These are phyloP conservation scores for Aeoliscus strigatus DNA, from an alignment of 2,797 vertebrate species.

Conservation along the genomic window DNA sequence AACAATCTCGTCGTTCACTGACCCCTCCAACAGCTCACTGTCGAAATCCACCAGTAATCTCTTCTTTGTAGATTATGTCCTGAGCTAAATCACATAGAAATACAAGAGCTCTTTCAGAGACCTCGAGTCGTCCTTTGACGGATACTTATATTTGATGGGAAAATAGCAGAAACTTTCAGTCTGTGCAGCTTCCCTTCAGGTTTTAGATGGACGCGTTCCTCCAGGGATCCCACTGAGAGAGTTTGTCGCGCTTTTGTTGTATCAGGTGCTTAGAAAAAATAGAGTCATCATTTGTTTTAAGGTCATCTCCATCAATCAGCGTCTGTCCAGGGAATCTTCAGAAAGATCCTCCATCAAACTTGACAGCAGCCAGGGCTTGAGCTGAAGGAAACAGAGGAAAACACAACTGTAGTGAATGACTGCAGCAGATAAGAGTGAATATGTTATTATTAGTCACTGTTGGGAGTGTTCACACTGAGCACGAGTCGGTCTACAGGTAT, in stretches of 20 bases:
- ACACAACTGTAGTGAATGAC: too few species aligned
- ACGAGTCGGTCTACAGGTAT: too few species aligned
- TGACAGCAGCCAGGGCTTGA: slow-evolving; percentile 81
- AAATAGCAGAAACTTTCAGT: slow-evolving; percentile 3
- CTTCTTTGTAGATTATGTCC: slow-evolving; percentile 39
- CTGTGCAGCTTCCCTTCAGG: slow-evolving; percentile 5
- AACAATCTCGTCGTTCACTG: slow-evolving; percentile 2
- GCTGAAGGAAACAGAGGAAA: slow-evolving; percentile 62
- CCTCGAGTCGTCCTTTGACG: slow-evolving; percentile 30
- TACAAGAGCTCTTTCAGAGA: slow-evolving; percentile 27
- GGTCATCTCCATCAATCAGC: slow-evolving; percentile 7
- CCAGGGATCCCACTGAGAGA: slow-evolving; percentile 15
- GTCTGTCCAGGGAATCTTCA: slow-evolving; percentile 61
- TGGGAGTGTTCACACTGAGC: too few species aligned
- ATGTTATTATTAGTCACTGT: too few species aligned
- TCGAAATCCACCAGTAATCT: slow-evolving; percentile 19
- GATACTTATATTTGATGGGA: background rate
- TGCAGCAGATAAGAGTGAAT: background rate
- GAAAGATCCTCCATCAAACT: slow-evolving; percentile 83
- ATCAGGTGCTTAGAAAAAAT: slow-evolving; percentile 27
- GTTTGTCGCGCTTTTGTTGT: slow-evolving; percentile 29
- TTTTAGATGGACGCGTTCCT: slow-evolving; percentile 5
- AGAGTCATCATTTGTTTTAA: slow-evolving; percentile 27
- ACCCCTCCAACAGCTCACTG: slow-evolving; percentile 4
- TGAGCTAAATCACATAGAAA: slow-evolving; percentile 49